These are phyloP conservation scores for Palythoa grandiflora DNA, from an alignment of 92 coral and sea anemone species.

Conservation along the genomic window DNA sequence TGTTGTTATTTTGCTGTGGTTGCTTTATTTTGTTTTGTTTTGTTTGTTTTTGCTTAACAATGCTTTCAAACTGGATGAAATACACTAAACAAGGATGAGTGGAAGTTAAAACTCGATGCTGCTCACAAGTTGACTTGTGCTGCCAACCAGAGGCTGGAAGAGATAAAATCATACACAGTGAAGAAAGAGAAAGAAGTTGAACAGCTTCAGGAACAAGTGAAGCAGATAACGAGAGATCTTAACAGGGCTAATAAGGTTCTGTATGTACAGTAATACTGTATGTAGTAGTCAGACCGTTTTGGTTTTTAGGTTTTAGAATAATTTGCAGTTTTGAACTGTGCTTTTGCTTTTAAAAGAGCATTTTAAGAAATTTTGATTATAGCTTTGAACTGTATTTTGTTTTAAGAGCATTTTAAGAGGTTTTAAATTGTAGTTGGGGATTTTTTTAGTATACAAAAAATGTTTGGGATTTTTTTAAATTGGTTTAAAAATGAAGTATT, in stretches of 20 bases:
- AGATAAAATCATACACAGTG: conserved; percentile 56
- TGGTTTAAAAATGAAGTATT: too few species aligned
- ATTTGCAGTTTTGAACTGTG: background rate
- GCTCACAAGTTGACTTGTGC: conserved; percentile 67
- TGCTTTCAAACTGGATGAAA: too few species aligned
- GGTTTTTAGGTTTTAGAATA: background rate
- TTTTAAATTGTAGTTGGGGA: too few species aligned
- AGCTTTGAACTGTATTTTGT: too few species aligned
- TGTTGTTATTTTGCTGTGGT: background rate
- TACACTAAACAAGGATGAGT: conserved; percentile 36
- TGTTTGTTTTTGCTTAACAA: background rate
- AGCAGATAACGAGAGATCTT: conserved; percentile 56
- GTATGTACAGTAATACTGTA: background rate
- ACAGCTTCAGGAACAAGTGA: conserved; percentile 78
- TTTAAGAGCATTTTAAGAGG: too few species aligned
- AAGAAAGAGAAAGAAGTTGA: conserved; percentile 58
- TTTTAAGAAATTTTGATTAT: too few species aligned
- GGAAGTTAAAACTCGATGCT: conserved; percentile 71
- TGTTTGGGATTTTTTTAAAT: too few species aligned
- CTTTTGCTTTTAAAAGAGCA: background rate
- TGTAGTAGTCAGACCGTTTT: background rate
- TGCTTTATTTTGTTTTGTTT: background rate
- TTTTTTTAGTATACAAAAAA: too few species aligned
- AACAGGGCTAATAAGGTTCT: conserved; percentile 78
- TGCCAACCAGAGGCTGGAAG: conserved; percentile 73